Conservation (phyloP, 2,888 invertebrate species). For the Xanthorhoe designata region DNA sequence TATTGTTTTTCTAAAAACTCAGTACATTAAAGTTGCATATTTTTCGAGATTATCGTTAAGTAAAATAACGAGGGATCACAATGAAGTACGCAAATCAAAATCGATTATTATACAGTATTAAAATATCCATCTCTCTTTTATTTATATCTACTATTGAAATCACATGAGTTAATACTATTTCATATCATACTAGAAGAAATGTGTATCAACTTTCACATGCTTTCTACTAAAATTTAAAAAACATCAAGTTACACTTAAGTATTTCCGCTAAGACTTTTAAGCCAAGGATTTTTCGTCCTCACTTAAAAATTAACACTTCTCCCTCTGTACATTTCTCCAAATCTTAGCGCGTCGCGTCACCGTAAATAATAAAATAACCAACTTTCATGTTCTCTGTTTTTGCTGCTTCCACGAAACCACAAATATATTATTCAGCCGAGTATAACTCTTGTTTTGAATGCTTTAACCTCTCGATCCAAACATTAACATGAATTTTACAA, state of each 20-base stretch:
- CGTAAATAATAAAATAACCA: constrained; percentile 67
- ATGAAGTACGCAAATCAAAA: too few relatives aligned
- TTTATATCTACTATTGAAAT: too few relatives aligned
- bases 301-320: constrained; percentile 78
- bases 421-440: constrained; percentile 33
- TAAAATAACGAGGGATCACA: too few relatives aligned
- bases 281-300: constrained; percentile 63
- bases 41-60: too few relatives aligned
- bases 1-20: too few relatives aligned
- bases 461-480: constrained; percentile 9
- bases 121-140: too few relatives aligned
- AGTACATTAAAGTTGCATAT: too few relatives aligned
- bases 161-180: too few relatives aligned
- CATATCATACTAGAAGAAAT: too few relatives aligned
- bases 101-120: too few relatives aligned
- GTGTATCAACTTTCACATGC: too few relatives aligned
- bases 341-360: constrained; percentile 55
- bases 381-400: constrained; percentile 27
- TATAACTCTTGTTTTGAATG: constrained; percentile 26
- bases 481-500: constrained; percentile 8
- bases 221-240: neutral
- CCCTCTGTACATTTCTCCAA: constrained; percentile 53
- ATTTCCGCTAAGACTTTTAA: constrained; percentile 35
- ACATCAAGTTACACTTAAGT: constrained; percentile 40
- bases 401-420: constrained; percentile 23